Evolutionary conservation across 2,888 invertebrate species (phyloP).

Genomic region (Tetrapedia diversipes): DNA sequence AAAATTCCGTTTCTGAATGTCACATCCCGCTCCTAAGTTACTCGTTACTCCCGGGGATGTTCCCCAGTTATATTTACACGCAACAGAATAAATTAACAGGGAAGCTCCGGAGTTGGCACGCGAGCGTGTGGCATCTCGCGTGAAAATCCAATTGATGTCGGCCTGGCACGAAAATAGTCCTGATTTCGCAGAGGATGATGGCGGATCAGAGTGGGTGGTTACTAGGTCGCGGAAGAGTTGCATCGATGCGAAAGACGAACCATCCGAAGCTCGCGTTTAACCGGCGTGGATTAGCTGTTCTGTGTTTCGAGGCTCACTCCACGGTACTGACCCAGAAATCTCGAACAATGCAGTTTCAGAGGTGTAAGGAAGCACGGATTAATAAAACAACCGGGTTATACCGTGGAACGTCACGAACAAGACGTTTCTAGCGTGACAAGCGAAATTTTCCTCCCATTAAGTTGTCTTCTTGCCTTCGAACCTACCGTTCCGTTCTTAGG

Average conservation of each 20-base stretch:
- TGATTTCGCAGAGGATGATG: conserved; percentile 10
- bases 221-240: conserved; percentile 44
- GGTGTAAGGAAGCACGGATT: conserved; percentile 53
- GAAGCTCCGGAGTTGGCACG: not conserved
- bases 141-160: conserved; percentile 6
- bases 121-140: not conserved
- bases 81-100: not conserved
- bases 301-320: conserved; percentile 36
- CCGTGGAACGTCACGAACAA: conserved; percentile 25
- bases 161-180: conserved; percentile 2
- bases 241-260: conserved; percentile 53
- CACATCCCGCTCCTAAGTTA: no score
- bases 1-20: no score
- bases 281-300: conserved; percentile 56
- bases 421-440: conserved; percentile 1
- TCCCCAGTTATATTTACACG: not conserved
- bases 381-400: conserved; percentile 53
- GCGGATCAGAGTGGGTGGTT: conserved; percentile 31
- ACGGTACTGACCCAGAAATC: conserved; percentile 59
- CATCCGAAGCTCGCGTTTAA: conserved; percentile 59
- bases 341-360: conserved; percentile 59
- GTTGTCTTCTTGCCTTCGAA: not conserved
- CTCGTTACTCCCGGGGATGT: no score
- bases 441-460: conserved; percentile 8
- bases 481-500: not conserved